Percentiles rank a stretch among this genome's conserved stretches.
Evolutionary conservation across 2,888 invertebrate genomes (phyloP).

Genomic region (Chrysotoxum bicinctum): DNA sequence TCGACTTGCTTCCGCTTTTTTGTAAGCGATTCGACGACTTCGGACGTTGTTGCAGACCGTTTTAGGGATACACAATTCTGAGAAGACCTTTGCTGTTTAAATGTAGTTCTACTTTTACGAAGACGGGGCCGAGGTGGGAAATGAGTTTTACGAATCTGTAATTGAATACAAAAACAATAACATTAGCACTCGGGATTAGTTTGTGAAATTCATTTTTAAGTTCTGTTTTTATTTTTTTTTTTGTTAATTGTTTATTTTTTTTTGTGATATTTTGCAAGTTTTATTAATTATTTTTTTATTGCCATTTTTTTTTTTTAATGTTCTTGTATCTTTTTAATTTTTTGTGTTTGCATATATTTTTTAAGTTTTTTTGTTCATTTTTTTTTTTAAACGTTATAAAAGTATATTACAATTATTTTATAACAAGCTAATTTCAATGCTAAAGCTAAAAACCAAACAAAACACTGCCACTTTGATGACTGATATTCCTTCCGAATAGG

Average conservation of each 20-base stretch:
- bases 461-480: background rate
- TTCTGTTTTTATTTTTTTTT: conserved; percentile 7
- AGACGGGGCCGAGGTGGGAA: conserved; percentile 86
- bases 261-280: background rate
- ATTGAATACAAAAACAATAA: conserved; percentile 59
- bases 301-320: background rate
- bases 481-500: conserved; percentile 19
- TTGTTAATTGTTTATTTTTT: background rate
- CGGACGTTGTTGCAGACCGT: conserved; percentile 26
- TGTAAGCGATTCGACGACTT: background rate
- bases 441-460: background rate
- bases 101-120: conserved; percentile 73
- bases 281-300: background rate
- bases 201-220: background rate
- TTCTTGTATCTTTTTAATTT: background rate
- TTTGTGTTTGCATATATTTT: background rate
- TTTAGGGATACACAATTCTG: background rate
- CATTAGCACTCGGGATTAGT: background rate
- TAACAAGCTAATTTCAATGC: background rate
- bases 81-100: conserved; percentile 16
- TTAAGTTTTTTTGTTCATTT: background rate
- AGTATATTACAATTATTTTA: background rate
- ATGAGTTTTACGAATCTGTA: conserved; percentile 86
- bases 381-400: conserved; percentile 51
- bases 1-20: conserved; percentile 22